Evolutionary conservation across 2,797 vertebrate genomes (phyloP).

Genomic region (Gallinago stenura): DNA sequence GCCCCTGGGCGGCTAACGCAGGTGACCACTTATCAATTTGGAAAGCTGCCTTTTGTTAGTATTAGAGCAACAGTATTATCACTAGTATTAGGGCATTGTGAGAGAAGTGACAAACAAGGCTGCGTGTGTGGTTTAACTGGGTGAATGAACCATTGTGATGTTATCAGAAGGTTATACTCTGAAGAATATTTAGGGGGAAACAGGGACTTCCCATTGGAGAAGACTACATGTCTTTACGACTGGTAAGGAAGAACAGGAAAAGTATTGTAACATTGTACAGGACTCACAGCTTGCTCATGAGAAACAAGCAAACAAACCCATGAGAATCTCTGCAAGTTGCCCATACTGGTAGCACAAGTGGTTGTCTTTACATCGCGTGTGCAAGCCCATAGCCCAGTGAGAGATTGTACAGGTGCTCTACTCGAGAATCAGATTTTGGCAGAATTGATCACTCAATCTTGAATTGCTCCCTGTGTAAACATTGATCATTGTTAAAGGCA

Average conservation of each 20-base stretch:
- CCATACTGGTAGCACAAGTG: neutral
- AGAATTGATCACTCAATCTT: neutral
- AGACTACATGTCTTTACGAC: neutral
- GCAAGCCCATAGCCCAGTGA: neutral
- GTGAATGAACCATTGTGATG: neutral
- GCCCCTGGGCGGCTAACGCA: neutral
- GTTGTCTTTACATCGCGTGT: neutral
- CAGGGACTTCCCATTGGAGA: fast-evolving
- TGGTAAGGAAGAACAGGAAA: neutral
- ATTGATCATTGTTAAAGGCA: neutral
- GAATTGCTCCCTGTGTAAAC: neutral
- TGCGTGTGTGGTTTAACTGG: neutral
- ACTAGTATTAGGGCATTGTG: fast-evolving
- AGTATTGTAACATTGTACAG: neutral
- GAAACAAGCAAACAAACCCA: neutral
- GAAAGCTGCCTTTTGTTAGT: neutral
- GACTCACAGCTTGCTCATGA: neutral
- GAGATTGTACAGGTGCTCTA: neutral
- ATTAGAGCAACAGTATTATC: neutral
- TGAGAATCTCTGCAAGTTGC: neutral
- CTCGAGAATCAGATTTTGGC: neutral
- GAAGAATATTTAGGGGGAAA: neutral
- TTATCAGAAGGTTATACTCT: neutral
- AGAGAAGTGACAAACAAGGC: neutral
- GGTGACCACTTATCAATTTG: neutral